Percentiles rank a stretch among this genome's conserved stretches.
phyloP scores from a whole-genome alignment of 2,888 invertebrate genomes.

The Ctenicera cuprea region DNA sequence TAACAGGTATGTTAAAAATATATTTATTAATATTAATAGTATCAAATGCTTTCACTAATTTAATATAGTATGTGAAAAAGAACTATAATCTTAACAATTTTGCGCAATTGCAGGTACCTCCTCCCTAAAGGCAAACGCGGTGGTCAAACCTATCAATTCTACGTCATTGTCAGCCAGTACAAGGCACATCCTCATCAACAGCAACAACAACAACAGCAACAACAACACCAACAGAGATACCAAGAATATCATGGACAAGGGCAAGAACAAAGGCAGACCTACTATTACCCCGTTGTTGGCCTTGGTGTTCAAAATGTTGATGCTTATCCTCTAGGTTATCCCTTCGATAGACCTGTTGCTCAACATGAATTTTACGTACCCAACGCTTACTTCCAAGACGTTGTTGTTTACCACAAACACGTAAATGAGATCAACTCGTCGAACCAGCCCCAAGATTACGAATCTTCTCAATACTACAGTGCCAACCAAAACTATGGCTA shows the following conservation, averaged over 20 bases:
- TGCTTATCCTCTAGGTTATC: constrained; percentile 82
- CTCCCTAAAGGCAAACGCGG: constrained; percentile 81
- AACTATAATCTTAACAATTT: too few relatives aligned
- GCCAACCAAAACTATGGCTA: constrained; percentile 4
- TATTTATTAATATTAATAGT: too few relatives aligned
- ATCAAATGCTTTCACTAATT: too few relatives aligned
- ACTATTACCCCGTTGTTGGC: constrained; percentile 58
- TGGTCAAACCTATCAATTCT: constrained; percentile 77
- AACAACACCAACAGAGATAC: constrained; percentile 12
- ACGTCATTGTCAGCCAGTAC: constrained; percentile 72
- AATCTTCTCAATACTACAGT: constrained; percentile 13
- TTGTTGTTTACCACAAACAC: constrained; percentile 77
- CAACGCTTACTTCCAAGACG: constrained; percentile 78
- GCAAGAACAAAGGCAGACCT: constrained; percentile 36
- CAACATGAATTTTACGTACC: constrained; percentile 10
- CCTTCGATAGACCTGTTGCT: constrained; percentile 78
- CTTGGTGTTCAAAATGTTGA: constrained; percentile 69
- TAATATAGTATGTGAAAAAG: too few relatives aligned
- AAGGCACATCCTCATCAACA: constrained; percentile 55
- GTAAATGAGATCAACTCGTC: constrained; percentile 19
- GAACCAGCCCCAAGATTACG: background rate
- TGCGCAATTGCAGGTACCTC: constrained; percentile 72
- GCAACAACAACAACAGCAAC: constrained; percentile 2
- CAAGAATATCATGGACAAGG: constrained; percentile 52
- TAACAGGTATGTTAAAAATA: constrained; percentile 70